Conservation (phyloP, 2,797 vertebrate species). For the Eulemur albifrons region DNA sequence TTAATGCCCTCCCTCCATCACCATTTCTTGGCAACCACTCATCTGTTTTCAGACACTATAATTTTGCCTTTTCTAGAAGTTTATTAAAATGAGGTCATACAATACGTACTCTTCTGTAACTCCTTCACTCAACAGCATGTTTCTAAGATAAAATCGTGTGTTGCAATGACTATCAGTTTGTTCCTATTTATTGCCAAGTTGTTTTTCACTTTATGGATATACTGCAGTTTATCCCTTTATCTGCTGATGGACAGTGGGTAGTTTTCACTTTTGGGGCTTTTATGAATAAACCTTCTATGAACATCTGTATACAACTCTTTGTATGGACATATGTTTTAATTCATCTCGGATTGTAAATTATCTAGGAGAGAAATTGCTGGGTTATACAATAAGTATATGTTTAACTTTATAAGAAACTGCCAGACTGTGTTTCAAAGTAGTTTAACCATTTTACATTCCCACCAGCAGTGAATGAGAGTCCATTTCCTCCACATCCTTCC, state of each 20-base stretch:
- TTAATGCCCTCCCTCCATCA: background rate
- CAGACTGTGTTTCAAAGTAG: background rate
- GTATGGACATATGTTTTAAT: background rate
- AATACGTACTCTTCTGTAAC: background rate
- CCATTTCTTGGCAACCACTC: background rate
- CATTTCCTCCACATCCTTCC: background rate
- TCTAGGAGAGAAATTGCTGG: background rate
- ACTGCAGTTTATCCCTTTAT: background rate
- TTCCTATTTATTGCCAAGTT: background rate
- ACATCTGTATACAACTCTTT: background rate
- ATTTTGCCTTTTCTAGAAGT: background rate
- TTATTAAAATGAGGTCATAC: slow-evolving; percentile 17
- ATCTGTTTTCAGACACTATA: background rate
- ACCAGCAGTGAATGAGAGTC: background rate
- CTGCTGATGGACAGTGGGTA: background rate
- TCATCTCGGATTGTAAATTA: background rate
- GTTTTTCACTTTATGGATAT: background rate
- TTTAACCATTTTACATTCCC: background rate
- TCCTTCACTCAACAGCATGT: background rate
- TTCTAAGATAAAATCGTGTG: background rate
- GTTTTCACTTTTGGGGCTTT: background rate
- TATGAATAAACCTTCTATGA: background rate
- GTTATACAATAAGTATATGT: background rate
- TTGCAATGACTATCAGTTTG: background rate
- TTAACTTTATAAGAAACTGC: background rate